Evolutionary conservation across 1,140 invertebrate species (phyloP).

Genomic region (Andrena cerasifolii): DNA sequence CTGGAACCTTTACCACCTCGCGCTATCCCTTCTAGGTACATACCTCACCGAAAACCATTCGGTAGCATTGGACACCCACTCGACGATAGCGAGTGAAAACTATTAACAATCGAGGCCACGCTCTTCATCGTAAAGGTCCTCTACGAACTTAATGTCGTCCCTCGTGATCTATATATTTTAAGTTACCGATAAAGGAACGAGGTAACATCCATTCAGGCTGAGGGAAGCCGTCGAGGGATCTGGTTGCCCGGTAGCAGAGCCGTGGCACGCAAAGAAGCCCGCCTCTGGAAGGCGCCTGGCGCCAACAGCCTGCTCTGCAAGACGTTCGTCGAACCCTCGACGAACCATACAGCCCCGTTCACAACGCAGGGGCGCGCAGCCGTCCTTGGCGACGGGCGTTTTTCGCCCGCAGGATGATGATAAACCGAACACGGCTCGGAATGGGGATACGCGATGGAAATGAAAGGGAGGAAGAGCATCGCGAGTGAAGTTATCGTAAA

Average conservation of each 20-base stretch:
- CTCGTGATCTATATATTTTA: conserved; percentile 31
- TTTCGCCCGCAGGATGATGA: conserved; percentile 57
- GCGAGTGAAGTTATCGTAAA: conserved; percentile 73
- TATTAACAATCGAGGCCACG: no score
- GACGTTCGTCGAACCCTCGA: conserved; percentile 16
- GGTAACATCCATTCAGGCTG: conserved; percentile 9
- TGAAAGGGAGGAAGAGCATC: conserved; percentile 7
- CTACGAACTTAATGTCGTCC: no score
- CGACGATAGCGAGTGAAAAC: no score
- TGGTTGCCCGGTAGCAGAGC: not conserved
- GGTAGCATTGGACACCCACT: no score
- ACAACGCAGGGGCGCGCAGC: conserved; percentile 30
- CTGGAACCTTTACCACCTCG: no score
- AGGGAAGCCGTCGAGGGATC: no score
- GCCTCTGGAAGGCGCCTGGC: conserved; percentile 65
- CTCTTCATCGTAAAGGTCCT: no score
- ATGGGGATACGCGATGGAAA: not conserved
- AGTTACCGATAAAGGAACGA: not conserved
- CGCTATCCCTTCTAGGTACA: no score
- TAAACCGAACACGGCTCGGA: conserved; percentile 30
- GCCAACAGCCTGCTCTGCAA: conserved; percentile 52
- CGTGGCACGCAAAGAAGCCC: conserved; percentile 50
- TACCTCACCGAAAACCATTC: no score
- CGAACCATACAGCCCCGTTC: conserved; percentile 34
- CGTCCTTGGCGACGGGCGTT: conserved; percentile 70